Evolutionary conservation across 2,888 invertebrate genomes (phyloP).

Genomic region (Myopa tessellatipennis): DNA sequence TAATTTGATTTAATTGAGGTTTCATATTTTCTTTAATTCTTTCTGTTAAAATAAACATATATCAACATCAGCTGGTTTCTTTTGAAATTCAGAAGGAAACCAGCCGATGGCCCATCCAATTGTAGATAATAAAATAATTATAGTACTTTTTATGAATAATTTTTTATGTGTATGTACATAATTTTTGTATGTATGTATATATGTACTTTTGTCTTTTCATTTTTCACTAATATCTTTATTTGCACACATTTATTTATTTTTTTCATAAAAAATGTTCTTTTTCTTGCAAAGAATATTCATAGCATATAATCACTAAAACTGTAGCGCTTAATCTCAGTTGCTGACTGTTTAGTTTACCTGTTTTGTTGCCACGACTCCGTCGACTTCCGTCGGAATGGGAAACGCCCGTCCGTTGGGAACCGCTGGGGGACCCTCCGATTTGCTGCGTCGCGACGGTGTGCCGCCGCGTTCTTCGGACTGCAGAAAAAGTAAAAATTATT

Average conservation of each 20-base stretch:
- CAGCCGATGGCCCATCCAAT: no score
- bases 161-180: no score
- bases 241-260: not conserved
- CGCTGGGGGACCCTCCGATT: conserved; percentile 79
- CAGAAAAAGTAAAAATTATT: not conserved
- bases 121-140: no score
- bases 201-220: no score
- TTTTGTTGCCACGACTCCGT: conserved; percentile 64
- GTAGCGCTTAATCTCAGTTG: not conserved
- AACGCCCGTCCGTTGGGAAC: conserved; percentile 66
- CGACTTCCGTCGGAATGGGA: conserved; percentile 64
- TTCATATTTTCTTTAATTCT: no score
- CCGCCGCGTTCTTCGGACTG: conserved; percentile 80
- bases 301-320: not conserved
- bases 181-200: no score
- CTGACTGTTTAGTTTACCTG: conserved; percentile 57
- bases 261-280: not conserved
- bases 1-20: no score
- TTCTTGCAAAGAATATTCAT: no score
- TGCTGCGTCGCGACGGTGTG: conserved; percentile 79
- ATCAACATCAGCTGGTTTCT: no score
- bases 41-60: no score
- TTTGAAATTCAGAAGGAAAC: no score
- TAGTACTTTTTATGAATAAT: no score
- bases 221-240: not conserved